These are phyloP conservation scores for Euphydryas editha DNA, from an alignment of 2,888 invertebrate species.

Conservation along the genomic window DNA sequence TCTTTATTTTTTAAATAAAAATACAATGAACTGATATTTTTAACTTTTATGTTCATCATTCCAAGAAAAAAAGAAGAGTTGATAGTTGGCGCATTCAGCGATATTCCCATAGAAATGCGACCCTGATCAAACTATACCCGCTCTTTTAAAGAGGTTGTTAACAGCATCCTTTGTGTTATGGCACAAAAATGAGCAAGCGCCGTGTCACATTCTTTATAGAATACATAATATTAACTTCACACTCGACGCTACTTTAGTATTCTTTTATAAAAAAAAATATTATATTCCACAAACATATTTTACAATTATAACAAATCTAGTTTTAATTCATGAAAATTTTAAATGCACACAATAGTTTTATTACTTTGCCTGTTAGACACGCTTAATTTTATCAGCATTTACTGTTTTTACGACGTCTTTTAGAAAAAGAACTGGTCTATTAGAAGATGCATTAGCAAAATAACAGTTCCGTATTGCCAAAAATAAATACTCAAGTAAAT, in stretches of 20 bases:
- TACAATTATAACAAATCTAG: conserved; percentile 53
- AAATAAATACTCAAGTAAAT: too few species aligned
- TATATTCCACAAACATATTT: conserved; percentile 66
- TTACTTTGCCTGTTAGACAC: conserved; percentile 15
- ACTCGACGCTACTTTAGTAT: conserved; percentile 65
- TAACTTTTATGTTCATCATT: neutral
- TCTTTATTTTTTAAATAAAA: too few species aligned
- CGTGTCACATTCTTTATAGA: conserved; percentile 72
- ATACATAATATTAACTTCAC: conserved; percentile 79
- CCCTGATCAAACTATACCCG: conserved; percentile 82
- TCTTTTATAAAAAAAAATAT: conserved; percentile 70
- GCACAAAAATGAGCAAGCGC: conserved; percentile 80
- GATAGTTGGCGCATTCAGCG: conserved; percentile 45
- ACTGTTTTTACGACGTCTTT: conserved; percentile 18
- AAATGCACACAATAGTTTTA: conserved; percentile 48
- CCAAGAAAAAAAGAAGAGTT: conserved; percentile 22
- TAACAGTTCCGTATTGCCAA: too few species aligned
- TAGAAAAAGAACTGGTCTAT: conserved; percentile 2
- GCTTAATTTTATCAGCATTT: conserved; percentile 30
- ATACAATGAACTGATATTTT: neutral
- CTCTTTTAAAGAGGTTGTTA: conserved; percentile 81
- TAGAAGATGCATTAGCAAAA: neutral
- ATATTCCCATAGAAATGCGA: conserved; percentile 78
- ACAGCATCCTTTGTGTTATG: conserved; percentile 80
- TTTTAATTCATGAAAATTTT: conserved; percentile 62